phyloP scores from a whole-genome alignment of 2,113 vertebrate species.

The Scolopax mira region DNA sequence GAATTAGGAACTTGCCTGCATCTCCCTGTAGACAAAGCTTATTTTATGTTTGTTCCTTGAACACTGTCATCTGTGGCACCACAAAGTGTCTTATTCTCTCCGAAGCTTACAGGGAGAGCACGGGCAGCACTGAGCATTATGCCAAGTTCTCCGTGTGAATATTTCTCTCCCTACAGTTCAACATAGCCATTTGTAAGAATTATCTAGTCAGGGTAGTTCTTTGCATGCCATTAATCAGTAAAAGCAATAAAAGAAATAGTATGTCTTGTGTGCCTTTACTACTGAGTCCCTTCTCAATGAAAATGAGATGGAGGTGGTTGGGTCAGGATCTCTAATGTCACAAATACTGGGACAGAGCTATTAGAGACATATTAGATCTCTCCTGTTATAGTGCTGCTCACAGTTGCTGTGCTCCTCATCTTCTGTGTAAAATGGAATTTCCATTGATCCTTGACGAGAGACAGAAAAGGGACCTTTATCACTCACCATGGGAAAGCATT shows the following conservation, averaged over 20 bases:
- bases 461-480: not conserved
- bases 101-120: not conserved
- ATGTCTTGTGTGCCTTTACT: not conserved
- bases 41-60: not conserved
- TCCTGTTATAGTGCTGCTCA: not conserved
- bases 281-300: not conserved
- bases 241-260: not conserved
- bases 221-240: not conserved
- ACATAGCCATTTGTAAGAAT: not conserved
- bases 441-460: not conserved
- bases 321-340: not conserved
- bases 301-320: not conserved
- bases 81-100: not conserved
- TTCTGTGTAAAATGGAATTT: not conserved
- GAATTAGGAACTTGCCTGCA: not conserved
- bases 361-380: fast-evolving
- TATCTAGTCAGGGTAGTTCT: not conserved
- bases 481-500: not conserved
- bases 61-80: not conserved
- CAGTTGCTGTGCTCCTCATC: not conserved
- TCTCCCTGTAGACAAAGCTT: not conserved
- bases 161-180: not conserved
- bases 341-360: not conserved
- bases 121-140: not conserved
- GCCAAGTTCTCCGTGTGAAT: not conserved